These are phyloP conservation scores for Phragmatobia fuliginosa DNA, from an alignment of 2,888 invertebrate genomes.

Conservation along the genomic window DNA sequence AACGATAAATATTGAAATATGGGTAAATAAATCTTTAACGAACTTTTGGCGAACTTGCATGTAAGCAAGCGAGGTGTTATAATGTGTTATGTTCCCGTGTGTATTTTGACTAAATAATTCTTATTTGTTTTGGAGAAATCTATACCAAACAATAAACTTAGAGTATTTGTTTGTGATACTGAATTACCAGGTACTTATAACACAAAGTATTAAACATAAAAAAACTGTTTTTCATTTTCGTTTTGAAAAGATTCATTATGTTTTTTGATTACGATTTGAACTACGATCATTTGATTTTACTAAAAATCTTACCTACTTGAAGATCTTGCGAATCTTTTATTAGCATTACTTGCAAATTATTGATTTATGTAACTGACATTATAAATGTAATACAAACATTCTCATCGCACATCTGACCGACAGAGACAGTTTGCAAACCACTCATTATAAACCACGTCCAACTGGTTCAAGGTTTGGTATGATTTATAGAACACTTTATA, in stretches of 20 bases:
- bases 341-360: background rate
- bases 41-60: background rate
- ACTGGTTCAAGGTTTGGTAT: constrained; percentile 40
- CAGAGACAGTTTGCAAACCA: constrained; percentile 5
- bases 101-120: background rate
- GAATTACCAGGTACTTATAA: background rate
- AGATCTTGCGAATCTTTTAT: background rate
- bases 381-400: constrained; percentile 11
- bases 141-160: background rate
- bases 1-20: background rate
- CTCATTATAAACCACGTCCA: constrained; percentile 15
- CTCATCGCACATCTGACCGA: constrained; percentile 1
- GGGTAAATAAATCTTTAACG: background rate
- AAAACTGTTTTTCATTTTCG: no score
- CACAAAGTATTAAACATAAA: no score
- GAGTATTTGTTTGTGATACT: background rate
- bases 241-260: no score
- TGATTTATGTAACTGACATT: background rate
- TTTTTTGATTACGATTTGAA: no score
- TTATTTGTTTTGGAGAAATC: background rate
- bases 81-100: background rate
- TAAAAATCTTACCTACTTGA: background rate
- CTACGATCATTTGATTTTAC: background rate
- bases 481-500: constrained; percentile 24
- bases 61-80: background rate